Evolutionary conservation across 2,888 invertebrate genomes (phyloP), one percentile per base, ranked within the genome.

Genomic region (Tillus elongatus): DNA sequence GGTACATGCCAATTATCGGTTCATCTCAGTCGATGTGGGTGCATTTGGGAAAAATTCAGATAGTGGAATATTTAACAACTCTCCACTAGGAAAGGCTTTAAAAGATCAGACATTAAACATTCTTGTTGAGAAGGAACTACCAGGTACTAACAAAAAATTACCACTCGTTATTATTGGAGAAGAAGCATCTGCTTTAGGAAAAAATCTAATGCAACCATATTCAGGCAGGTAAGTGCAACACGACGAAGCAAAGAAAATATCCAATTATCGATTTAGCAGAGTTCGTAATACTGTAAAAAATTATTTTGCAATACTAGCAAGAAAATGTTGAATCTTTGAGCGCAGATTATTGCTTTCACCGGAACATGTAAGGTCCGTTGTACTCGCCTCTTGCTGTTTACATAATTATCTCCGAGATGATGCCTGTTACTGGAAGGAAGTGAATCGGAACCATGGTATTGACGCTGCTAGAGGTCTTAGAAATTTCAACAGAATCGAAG

Each of bases 211-310:
- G n/a, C n/a, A n/a, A n/a, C n/a, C n/a, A n/a, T n/a, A n/a, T n/a
- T 15, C 36, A 12, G 15, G 13, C 26, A 36, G 37, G 24, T 40
- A 32, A 42, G 36, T 32, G 2, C 45, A 37, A 30, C n/a, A n/a
- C n/a, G n/a, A n/a, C n/a, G n/a, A n/a, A 44, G 40, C 32, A 41
- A 44, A 19, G 15, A n/a, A n/a, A n/a, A n/a, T n/a, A n/a, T n/a
- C n/a, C n/a, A n/a, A n/a, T n/a, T n/a, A n/a, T n/a, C n/a, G 41
- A 16, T 36, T 38, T 30, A 36, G 39, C 32, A 13, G 41, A 28
- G 41, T 35, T 8, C 33, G 41, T 36, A 35, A 34, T 19, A 24
- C 29, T 27, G 39, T 39, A 9, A 41, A 45, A 36, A 44, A 42
- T 40, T 16, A 33, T 8, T 44, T 44, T 35, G 42, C 36, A 6